phyloP scores from a whole-genome alignment of 2,113 vertebrate genomes.

The Urocitellus parryii region DNA sequence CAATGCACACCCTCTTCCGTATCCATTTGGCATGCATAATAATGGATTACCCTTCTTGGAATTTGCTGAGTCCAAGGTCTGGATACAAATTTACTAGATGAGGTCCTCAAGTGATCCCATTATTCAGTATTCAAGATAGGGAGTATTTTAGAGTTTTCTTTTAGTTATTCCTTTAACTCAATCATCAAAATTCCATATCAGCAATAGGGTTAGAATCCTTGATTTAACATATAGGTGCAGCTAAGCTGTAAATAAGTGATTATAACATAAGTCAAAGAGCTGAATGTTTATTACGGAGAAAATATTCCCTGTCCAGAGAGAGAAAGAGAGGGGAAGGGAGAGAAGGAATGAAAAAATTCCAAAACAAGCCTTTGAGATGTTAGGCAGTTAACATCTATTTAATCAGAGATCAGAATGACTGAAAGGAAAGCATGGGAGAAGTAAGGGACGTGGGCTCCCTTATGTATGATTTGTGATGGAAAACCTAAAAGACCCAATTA shows the following conservation, averaged over 20 bases:
- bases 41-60: slow-evolving; percentile 3
- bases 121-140: slow-evolving; percentile 35
- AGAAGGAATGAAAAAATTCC: background rate
- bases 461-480: background rate
- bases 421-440: background rate
- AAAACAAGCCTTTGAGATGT: background rate
- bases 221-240: slow-evolving; percentile 4
- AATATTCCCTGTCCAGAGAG: background rate
- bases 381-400: background rate
- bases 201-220: background rate
- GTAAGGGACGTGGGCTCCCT: background rate
- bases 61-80: slow-evolving; percentile 21
- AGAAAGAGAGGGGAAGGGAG: background rate
- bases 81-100: background rate
- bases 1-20: background rate
- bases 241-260: background rate
- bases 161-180: background rate
- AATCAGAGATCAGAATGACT: background rate
- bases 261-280: background rate
- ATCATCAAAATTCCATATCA: background rate
- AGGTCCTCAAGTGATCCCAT: background rate
- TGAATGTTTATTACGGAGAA: background rate
- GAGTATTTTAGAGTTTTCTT: background rate
- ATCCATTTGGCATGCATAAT: background rate
- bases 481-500: slow-evolving; percentile 21